A percentile compares a stretch with the other conserved stretches of the same genome.
Conservation (phyloP, 2,888 invertebrate species). For the Phyto melanocephala region DNA sequence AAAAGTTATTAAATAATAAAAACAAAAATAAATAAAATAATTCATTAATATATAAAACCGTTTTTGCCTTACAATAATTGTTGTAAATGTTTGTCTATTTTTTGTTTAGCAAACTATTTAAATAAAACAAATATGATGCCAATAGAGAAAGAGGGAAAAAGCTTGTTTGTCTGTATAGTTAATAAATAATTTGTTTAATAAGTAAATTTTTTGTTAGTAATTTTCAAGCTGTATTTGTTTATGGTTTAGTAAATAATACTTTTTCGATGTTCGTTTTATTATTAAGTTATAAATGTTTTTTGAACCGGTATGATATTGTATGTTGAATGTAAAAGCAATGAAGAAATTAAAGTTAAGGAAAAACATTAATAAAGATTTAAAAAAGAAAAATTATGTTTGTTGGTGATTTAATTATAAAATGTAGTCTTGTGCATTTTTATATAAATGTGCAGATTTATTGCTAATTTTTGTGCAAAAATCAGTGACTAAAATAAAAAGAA, state of each 20-base stretch:
- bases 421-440: too few species aligned
- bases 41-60: too few species aligned
- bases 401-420: too few species aligned
- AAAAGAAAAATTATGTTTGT: too few species aligned
- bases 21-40: too few species aligned
- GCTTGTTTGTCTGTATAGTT: slow-evolving; percentile 41
- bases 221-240: slow-evolving; percentile 1
- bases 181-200: not conserved
- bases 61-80: slow-evolving; percentile 8
- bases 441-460: too few species aligned
- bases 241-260: not conserved
- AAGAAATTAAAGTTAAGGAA: too few species aligned
- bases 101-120: slow-evolving; percentile 58
- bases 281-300: not conserved
- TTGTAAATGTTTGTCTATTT: slow-evolving; percentile 45
- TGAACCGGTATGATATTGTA: not conserved
- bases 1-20: too few species aligned
- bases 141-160: slow-evolving; percentile 58
- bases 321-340: not conserved
- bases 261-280: not conserved
- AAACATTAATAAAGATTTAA: too few species aligned
- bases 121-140: slow-evolving; percentile 53
- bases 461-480: too few species aligned
- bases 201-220: not conserved
- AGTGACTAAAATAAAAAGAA: too few species aligned